These are phyloP conservation scores for Dicaeum eximium DNA, from an alignment of 2,113 vertebrate genomes.

Conservation along the genomic window DNA sequence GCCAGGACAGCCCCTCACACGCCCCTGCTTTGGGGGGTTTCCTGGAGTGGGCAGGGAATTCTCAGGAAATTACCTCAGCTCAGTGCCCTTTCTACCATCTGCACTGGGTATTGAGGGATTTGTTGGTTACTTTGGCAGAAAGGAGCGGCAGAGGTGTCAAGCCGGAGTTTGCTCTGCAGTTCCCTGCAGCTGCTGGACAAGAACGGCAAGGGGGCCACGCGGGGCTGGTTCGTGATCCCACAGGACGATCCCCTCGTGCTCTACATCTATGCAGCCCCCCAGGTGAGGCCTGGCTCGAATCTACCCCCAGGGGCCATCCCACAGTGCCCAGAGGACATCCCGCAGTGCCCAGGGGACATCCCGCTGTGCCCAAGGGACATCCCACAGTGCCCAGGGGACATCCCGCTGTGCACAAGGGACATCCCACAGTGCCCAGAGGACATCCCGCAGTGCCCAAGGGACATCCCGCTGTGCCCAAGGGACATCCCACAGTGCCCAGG, in stretches of 20 bases:
- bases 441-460: fast-evolving
- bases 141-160: constrained; percentile 32
- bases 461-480: too few species aligned
- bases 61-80: background rate
- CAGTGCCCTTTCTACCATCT: background rate
- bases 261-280: constrained; percentile 74
- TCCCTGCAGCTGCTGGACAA: constrained; percentile 76
- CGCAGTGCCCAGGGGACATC: fast-evolving
- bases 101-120: background rate
- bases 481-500: fast-evolving
- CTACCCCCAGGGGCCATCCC: background rate
- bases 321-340: fast-evolving
- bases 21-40: background rate
- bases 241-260: constrained; percentile 73
- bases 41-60: background rate
- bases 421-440: fast-evolving
- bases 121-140: constrained; percentile 51
- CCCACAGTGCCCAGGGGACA: background rate
- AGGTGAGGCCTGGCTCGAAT: constrained; percentile 23
- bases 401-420: fast-evolving
- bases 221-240: constrained; percentile 76
- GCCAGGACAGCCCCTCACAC: background rate
- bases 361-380: fast-evolving
- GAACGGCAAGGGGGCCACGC: constrained; percentile 30
- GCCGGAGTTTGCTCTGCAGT: constrained; percentile 69